Base-by-base conservation (phyloP, 2,888 invertebrate species). In the Pemphredon lugubris region DNA sequence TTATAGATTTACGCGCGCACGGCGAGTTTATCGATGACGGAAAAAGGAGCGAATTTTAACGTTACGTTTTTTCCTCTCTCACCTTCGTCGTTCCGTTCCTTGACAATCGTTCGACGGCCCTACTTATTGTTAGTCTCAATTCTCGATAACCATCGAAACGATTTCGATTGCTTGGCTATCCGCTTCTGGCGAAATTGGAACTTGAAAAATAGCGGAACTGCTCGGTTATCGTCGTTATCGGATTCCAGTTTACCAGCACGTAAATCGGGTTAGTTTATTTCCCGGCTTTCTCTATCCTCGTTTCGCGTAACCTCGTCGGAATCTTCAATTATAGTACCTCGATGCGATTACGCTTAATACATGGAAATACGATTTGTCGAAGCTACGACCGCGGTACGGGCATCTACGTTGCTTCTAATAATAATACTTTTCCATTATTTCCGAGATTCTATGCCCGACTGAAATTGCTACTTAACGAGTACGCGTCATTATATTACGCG, bases 261-360 rank as follows among this genome's bases (percentile, higher is more conserved):
- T 73, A 66, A 68, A 76, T 72, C 63, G 73, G 55, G 66, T 73
- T 73, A 47, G 58, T 77, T 73, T 75, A 75, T 75, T 67, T 58
- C 50, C 42, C 54, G 57, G 30, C 50, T 50, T 57, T 75, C 2
- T 32, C 23, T 11, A 9, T 51, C 20, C 18, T 11, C 21, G 18
- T 26, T 34, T 18, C 13, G 58, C 26, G 42, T n/a, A 50, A 23
- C 30, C 9, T 32, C 58, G 39, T 32, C 40, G 13, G 42, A 32
- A 6, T 11, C 7, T 54, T 48, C 55, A 50, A n/a, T 34, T 34
- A 34, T 34, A n/a, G 34, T n/a, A 34, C n/a, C n/a, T 34, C 34
- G 34, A 34, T 34, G 34, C 34, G n/a, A 34, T 34, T 34, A 34
- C 3, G n/a, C 34, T 7, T n/a, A n/a, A 34, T 34, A 34, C 34